Conservation (phyloP, 2,113 vertebrate species). For the Fulica atra region DNA sequence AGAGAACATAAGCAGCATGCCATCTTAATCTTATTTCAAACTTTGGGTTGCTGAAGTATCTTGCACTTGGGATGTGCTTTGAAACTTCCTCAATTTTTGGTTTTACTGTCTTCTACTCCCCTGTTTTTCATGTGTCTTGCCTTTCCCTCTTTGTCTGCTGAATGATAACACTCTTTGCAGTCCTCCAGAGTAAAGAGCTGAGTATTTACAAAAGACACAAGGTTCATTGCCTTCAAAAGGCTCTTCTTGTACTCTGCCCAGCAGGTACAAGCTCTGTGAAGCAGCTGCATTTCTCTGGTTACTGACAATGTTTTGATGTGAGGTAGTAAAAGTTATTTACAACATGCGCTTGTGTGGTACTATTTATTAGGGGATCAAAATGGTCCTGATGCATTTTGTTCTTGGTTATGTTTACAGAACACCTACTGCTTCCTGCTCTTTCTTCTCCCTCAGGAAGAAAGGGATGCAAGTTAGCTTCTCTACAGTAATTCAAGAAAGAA, state of each 20-base stretch:
- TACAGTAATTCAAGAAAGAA: not conserved
- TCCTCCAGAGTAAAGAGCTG: not conserved
- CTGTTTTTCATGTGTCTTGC: not conserved
- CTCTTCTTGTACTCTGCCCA: not conserved
- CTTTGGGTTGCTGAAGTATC: not conserved
- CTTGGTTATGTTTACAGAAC: constrained; percentile 15
- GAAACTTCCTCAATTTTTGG: not conserved
- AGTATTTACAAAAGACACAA: not conserved
- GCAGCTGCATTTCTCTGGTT: constrained; percentile 35
- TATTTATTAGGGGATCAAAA: constrained; percentile 21
- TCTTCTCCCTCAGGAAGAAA: not conserved
- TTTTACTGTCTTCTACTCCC: not conserved
- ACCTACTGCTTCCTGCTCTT: constrained; percentile 17
- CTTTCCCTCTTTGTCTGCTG: not conserved
- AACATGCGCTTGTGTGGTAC: not conserved
- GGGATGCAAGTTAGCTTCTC: not conserved
- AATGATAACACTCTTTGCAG: not conserved
- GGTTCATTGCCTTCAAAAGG: not conserved
- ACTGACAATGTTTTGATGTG: constrained; percentile 2
- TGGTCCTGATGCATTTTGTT: not conserved
- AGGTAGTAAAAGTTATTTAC: constrained; percentile 27
- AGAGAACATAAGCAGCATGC: not conserved
- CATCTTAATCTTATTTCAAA: not conserved
- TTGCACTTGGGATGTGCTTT: not conserved
- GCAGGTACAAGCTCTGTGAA: constrained; percentile 7